Conservation (phyloP, 2,888 invertebrate genomes). For the Punctoribates punctum region DNA sequence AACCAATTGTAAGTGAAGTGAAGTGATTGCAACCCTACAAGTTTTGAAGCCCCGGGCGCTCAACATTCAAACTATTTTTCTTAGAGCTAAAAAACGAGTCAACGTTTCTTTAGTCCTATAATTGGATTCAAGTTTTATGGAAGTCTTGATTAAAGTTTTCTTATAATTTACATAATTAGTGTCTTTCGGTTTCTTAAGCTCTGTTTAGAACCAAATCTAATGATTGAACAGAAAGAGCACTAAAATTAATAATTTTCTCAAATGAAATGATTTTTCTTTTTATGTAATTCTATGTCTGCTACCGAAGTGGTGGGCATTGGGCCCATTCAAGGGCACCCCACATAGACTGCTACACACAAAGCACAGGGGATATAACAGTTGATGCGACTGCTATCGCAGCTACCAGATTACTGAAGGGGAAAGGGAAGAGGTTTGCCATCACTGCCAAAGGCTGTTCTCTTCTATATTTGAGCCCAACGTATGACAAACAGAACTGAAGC, state of each 20-base stretch:
- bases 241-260: background rate
- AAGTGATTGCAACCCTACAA: background rate
- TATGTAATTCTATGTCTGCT: slow-evolving; percentile 6
- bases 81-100: slow-evolving; percentile 8
- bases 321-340: slow-evolving; percentile 19
- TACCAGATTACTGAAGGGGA: slow-evolving; percentile 23
- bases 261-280: slow-evolving; percentile 1
- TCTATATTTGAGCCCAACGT: slow-evolving; percentile 1
- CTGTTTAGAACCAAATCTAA: background rate
- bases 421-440: background rate
- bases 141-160: slow-evolving; percentile 1
- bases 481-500: slow-evolving; percentile 28
- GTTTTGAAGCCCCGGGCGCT: background rate
- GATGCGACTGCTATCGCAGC: background rate
- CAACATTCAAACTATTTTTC: slow-evolving; percentile 11
- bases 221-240: background rate
- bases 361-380: background rate
- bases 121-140: slow-evolving; percentile 5
- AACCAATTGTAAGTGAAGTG: slow-evolving; percentile 19
- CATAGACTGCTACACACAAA: background rate
- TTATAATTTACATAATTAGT: slow-evolving; percentile 23
- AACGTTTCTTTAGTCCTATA: background rate
- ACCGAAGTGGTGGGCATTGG: background rate
- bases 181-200: background rate
- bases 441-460: background rate